Evolutionary conservation across 2,888 invertebrate genomes (phyloP).

Genomic region (Stegana nigrithorax): DNA sequence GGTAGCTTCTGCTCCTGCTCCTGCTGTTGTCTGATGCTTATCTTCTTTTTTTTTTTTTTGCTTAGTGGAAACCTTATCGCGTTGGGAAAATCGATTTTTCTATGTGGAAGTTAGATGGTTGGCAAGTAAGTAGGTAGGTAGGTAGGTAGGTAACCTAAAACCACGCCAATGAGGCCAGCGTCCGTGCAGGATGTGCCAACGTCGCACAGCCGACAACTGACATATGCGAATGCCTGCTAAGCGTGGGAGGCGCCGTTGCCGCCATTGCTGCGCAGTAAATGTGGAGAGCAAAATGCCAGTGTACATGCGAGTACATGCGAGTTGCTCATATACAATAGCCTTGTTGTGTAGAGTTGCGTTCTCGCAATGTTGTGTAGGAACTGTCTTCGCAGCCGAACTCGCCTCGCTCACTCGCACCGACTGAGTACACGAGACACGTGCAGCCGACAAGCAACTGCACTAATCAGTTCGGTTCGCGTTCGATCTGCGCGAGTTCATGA

Average conservation of each 20-base stretch:
- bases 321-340: too few relatives aligned
- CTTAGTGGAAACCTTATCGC: slow-evolving; percentile 47
- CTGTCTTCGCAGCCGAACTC: neutral
- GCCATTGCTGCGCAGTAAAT: slow-evolving; percentile 54
- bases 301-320: neutral
- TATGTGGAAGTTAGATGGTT: too few relatives aligned
- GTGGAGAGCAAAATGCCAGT: neutral
- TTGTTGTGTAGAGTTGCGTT: neutral
- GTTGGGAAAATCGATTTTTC: slow-evolving; percentile 54
- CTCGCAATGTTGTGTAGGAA: neutral
- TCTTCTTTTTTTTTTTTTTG: neutral
- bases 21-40: neutral
- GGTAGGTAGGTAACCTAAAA: slow-evolving; percentile 1
- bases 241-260: slow-evolving; percentile 45
- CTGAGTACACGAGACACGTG: slow-evolving; percentile 33
- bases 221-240: neutral
- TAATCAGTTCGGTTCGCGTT: neutral
- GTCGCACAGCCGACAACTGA: neutral
- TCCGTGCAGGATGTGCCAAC: neutral
- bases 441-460: slow-evolving; percentile 18
- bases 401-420: neutral
- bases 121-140: too few relatives aligned
- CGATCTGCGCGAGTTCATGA: slow-evolving; percentile 30
- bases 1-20: slow-evolving; percentile 34
- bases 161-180: too few relatives aligned